Conservation (phyloP, 2,113 vertebrate species). For the Saccopteryx bilineata region DNA sequence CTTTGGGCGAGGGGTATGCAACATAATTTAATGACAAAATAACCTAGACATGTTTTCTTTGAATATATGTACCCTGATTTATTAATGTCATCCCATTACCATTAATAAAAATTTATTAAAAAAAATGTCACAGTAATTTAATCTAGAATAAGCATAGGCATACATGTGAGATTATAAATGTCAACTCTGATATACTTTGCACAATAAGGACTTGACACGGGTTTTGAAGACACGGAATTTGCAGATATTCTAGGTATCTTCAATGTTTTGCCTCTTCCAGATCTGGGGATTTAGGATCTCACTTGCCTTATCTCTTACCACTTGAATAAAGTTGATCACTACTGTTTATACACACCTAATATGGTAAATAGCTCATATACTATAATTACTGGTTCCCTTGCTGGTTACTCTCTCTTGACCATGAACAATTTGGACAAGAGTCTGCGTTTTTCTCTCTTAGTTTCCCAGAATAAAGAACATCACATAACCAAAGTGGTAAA, state of each 20-base stretch:
- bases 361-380: neutral
- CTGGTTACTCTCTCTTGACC: neutral
- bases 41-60: too few relatives aligned
- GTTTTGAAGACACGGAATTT: neutral
- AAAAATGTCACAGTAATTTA: neutral
- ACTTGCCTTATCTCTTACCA: neutral
- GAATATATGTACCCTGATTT: too few relatives aligned
- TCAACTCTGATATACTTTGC: neutral
- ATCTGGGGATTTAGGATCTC: neutral
- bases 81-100: too few relatives aligned
- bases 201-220: neutral
- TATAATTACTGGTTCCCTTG: neutral
- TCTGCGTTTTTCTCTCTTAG: neutral
- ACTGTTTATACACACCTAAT: neutral
- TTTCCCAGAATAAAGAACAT: neutral
- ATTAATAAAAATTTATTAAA: too few relatives aligned
- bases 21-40: too few relatives aligned
- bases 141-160: neutral
- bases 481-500: neutral
- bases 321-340: neutral
- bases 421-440: neutral
- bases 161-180: neutral
- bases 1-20: too few relatives aligned
- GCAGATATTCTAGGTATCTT: neutral
- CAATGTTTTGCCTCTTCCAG: neutral